Evolutionary conservation across 2,888 invertebrate genomes (phyloP).

Genomic region (Notodonta dromedarius): DNA sequence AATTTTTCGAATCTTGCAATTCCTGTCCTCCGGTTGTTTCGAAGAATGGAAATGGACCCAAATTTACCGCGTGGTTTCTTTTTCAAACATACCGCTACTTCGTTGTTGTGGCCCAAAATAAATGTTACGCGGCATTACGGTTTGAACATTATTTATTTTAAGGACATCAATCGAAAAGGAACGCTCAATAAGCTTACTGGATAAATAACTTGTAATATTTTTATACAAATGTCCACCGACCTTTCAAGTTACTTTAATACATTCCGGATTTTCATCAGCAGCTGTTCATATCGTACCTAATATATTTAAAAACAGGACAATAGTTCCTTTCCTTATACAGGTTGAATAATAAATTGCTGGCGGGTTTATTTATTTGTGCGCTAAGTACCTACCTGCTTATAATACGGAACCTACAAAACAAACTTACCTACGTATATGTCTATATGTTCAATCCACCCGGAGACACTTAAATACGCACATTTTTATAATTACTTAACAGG

Average conservation of each 20-base stretch:
- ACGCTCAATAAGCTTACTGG: constrained; percentile 13
- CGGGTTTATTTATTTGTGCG: no score
- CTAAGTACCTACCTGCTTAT: no score
- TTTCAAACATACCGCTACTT: constrained; percentile 64
- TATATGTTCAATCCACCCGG: background rate
- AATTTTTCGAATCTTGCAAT: constrained; percentile 61
- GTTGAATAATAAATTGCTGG: no score
- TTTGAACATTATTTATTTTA: constrained; percentile 25
- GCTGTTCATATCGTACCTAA: no score
- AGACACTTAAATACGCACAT: background rate
- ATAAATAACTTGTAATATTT: background rate
- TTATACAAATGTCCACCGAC: background rate
- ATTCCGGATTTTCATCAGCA: no score
- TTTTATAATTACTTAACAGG: background rate
- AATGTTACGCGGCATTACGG: constrained; percentile 57
- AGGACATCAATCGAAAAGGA: constrained; percentile 17
- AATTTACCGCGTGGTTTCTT: constrained; percentile 49
- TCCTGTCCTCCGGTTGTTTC: constrained; percentile 60
- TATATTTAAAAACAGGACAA: no score
- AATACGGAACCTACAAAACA: no score
- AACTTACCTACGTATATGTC: no score
- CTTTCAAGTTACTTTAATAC: background rate
- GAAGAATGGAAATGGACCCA: constrained; percentile 57
- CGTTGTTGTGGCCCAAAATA: constrained; percentile 57
- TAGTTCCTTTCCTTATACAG: no score